Evolutionary conservation across 2,113 vertebrate genomes (phyloP).

Genomic region (Pandion haliaetus): DNA sequence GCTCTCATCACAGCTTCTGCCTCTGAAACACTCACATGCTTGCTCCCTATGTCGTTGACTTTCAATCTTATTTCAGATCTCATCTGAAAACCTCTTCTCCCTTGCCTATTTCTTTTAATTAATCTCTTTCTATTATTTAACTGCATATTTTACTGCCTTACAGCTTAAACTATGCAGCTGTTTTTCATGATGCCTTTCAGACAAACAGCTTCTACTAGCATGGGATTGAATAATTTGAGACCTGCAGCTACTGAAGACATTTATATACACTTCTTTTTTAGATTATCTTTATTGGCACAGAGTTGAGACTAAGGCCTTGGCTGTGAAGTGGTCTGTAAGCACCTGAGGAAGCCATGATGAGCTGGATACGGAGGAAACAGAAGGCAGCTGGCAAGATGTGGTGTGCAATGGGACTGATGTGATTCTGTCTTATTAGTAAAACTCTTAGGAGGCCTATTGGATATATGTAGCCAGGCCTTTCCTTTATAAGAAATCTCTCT

Average conservation of each 20-base stretch:
- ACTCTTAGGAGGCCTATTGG: not conserved
- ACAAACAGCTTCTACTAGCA: not conserved
- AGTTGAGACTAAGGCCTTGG: not conserved
- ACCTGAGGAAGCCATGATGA: not conserved
- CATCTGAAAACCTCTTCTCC: not conserved
- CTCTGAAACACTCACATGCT: not conserved
- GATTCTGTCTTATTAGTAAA: not conserved
- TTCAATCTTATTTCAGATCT: not conserved
- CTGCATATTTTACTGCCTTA: not conserved
- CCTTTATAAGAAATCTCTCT: not conserved
- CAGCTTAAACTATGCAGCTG: not conserved
- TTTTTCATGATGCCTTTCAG: not conserved
- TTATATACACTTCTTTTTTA: not conserved
- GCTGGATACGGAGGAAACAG: not conserved
- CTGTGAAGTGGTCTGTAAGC: not conserved
- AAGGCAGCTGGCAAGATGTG: not conserved
- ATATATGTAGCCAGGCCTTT: not conserved
- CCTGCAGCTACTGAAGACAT: not conserved
- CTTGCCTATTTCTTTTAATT: conserved; percentile 2
- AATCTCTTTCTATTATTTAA: conserved; percentile 7
- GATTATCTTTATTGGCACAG: not conserved
- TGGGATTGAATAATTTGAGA: not conserved
- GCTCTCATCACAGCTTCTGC: not conserved
- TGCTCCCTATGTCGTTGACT: not conserved
- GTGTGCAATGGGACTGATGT: not conserved